Percentiles rank a stretch among this genome's conserved stretches.
phyloP scores from a whole-genome alignment of 2,888 invertebrate species.

The Lathronympha strigana region DNA sequence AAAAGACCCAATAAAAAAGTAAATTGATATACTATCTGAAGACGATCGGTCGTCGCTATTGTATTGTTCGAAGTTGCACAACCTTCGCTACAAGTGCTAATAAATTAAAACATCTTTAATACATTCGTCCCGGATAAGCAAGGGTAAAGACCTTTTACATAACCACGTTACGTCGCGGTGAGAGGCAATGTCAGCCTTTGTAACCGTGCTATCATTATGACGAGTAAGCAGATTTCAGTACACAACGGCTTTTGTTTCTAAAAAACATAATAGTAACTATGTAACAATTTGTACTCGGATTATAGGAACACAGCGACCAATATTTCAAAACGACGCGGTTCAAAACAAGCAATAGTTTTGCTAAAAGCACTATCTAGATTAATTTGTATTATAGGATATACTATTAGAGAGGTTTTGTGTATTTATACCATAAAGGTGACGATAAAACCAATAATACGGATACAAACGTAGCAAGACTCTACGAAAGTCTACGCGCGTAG shows the following conservation, averaged over 20 bases:
- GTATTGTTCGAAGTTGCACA: constrained; percentile 63
- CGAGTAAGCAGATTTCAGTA: constrained; percentile 61
- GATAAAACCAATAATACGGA: not conserved
- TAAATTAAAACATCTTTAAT: constrained; percentile 78
- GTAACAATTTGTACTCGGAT: constrained; percentile 16
- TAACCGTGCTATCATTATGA: constrained; percentile 66
- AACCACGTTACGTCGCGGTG: constrained; percentile 77
- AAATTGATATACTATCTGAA: constrained; percentile 62
- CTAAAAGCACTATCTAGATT: no score
- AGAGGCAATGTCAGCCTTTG: constrained; percentile 81
- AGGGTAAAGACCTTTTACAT: constrained; percentile 83
- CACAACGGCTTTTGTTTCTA: constrained; percentile 49
- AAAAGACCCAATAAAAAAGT: constrained; percentile 49
- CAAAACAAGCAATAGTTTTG: not conserved
- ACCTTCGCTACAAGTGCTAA: constrained; percentile 66
- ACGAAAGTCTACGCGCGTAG: constrained; percentile 23
- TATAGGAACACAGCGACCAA: constrained; percentile 1
- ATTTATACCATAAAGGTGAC: not conserved
- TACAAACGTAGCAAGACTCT: constrained; percentile 1
- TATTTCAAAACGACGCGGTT: constrained; percentile 9
- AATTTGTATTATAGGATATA: no score
- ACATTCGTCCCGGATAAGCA: constrained; percentile 80
- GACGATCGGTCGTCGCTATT: constrained; percentile 54
- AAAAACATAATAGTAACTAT: constrained; percentile 23
- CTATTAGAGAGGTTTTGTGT: not conserved